Percentiles rank a stretch among this genome's conserved stretches.
Conservation (phyloP, 2,113 vertebrate species). For the Poecilia latipinna region DNA sequence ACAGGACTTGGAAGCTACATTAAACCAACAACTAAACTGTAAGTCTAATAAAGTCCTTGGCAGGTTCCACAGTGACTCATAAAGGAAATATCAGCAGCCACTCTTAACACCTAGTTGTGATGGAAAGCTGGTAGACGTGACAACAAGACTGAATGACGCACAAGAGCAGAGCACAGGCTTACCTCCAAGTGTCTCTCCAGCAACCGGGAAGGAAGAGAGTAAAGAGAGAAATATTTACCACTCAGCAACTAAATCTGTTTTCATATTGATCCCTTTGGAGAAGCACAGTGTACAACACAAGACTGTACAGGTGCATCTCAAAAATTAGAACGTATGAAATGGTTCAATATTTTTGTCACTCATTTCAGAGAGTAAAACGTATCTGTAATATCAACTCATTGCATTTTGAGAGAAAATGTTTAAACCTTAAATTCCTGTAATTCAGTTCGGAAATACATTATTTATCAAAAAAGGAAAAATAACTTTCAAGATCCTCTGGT, state of each 20-base stretch:
- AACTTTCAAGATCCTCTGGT: no score
- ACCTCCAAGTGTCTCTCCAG: not conserved
- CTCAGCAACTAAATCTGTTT: not conserved
- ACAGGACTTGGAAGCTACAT: no score
- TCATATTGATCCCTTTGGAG: not conserved
- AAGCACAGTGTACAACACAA: not conserved
- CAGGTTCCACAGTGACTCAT: not conserved
- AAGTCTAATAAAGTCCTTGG: not conserved
- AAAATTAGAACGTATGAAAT: no score
- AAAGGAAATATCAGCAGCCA: not conserved
- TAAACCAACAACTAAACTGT: not conserved
- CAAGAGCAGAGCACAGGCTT: not conserved
- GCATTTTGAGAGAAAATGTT: no score
- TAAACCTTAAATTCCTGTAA: no score
- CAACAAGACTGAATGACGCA: not conserved
- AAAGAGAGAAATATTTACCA: not conserved
- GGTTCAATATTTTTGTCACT: no score
- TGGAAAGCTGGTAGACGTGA: not conserved
- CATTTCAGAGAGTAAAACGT: no score
- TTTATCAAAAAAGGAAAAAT: no score
- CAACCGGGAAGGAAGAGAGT: not conserved
- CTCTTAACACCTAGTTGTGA: not conserved
- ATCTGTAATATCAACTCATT: no score
- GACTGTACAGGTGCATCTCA: no score
- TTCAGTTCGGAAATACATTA: no score